Conservation (phyloP, 2,888 invertebrate genomes). For the Thysanoteuthis rhombus region DNA sequence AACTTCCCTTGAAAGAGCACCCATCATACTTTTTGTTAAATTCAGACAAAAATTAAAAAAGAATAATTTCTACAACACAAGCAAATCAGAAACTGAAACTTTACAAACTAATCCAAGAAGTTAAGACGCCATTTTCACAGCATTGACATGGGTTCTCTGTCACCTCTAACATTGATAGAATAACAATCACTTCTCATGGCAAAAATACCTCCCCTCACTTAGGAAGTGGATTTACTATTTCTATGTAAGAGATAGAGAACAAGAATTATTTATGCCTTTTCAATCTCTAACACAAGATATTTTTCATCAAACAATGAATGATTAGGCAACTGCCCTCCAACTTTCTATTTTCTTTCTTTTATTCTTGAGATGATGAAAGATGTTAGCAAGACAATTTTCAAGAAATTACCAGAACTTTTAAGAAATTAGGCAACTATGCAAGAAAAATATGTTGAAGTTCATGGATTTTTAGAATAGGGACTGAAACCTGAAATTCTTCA, state of each 20-base stretch:
- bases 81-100: background rate
- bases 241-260: background rate
- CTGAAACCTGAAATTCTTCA: background rate
- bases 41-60: background rate
- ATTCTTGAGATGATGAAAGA: background rate
- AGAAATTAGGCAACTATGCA: background rate
- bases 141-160: background rate
- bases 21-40: background rate
- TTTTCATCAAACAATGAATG: no score
- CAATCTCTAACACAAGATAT: background rate
- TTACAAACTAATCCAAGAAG: background rate
- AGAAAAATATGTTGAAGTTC: background rate
- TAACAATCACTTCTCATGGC: background rate
- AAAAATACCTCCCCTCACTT: no score
- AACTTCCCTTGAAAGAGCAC: background rate
- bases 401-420: background rate
- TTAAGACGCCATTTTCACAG: background rate
- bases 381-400: background rate
- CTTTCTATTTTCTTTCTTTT: background rate
- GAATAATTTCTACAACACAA: background rate
- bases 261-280: background rate
- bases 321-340: background rate
- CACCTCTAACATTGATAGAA: background rate
- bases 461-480: background rate
- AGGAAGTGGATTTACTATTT: background rate